Percentiles rank a stretch among this genome's conserved stretches.
Conservation (phyloP, 2,113 vertebrate species). For the Halcyon malimbica region DNA sequence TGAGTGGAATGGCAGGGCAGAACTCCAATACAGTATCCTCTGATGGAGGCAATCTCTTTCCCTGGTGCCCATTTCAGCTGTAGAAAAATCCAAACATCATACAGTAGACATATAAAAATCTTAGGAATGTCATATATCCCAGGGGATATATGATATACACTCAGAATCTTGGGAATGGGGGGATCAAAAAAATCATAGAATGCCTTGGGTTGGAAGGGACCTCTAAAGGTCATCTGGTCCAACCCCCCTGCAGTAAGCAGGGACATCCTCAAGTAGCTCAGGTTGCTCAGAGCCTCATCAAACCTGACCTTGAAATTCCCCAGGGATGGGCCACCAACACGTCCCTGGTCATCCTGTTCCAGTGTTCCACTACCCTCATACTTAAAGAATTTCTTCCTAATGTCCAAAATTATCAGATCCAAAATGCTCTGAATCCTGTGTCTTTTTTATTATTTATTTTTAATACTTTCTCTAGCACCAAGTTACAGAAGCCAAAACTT, state of each 20-base stretch:
- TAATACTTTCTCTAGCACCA: neutral
- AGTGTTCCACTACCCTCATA: too few relatives aligned
- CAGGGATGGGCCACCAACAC: too few relatives aligned
- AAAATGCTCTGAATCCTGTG: neutral
- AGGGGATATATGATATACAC: neutral
- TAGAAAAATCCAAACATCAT: neutral
- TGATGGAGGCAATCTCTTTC: neutral
- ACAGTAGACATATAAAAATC: neutral
- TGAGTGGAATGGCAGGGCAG: neutral
- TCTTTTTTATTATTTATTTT: neutral
- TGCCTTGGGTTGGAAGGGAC: too few relatives aligned
- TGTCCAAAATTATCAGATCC: neutral
- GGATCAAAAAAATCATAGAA: too few relatives aligned
- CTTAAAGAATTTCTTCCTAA: too few relatives aligned
- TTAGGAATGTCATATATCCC: neutral
- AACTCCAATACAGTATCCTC: rapidly evolving
- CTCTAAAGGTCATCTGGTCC: too few relatives aligned
- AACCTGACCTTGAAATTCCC: too few relatives aligned
- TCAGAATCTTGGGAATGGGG: neutral
- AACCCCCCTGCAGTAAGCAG: too few relatives aligned
- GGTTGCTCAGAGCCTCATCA: too few relatives aligned
- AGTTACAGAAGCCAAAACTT: neutral
- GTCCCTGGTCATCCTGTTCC: too few relatives aligned
- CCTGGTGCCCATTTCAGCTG: neutral
- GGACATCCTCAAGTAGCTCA: too few relatives aligned